Conservation (phyloP, 2,797 vertebrate species). For the Crenichthys baileyi region DNA sequence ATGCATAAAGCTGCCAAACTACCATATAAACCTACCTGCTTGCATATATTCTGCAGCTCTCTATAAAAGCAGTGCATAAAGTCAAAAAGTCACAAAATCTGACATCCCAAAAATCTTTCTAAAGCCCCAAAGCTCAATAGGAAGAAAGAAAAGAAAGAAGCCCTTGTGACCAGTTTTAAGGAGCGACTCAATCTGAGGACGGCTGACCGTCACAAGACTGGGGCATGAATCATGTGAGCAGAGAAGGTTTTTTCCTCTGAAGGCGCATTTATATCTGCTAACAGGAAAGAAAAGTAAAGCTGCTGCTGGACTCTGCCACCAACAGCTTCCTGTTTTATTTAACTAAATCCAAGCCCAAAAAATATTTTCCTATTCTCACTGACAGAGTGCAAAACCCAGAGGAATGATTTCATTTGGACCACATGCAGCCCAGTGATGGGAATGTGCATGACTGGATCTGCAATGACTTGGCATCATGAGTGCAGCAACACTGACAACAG, state of each 20-base stretch:
- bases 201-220: conserved; percentile 54
- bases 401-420: not conserved
- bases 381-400: not conserved
- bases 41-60: conserved; percentile 28
- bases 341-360: not conserved
- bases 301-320: not conserved
- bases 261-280: conserved; percentile 36
- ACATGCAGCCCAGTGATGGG: not conserved
- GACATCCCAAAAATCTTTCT: conserved; percentile 21
- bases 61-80: conserved; percentile 40
- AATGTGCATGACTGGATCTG: not conserved
- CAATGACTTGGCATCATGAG: not conserved
- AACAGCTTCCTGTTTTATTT: not conserved
- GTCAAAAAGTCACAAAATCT: conserved; percentile 23
- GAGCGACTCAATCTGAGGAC: conserved; percentile 23
- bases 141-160: conserved; percentile 18
- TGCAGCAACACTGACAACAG: not conserved
- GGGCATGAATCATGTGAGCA: not conserved
- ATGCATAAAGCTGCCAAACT: conserved; percentile 59
- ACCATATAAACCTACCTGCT: conserved; percentile 60
- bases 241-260: conserved; percentile 16
- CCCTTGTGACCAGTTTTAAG: conserved; percentile 53
- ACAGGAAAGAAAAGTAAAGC: conserved; percentile 17
- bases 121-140: conserved; percentile 34
- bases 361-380: not conserved